Conservation (phyloP, 2,113 vertebrate genomes). For the Scalopus aquaticus region DNA sequence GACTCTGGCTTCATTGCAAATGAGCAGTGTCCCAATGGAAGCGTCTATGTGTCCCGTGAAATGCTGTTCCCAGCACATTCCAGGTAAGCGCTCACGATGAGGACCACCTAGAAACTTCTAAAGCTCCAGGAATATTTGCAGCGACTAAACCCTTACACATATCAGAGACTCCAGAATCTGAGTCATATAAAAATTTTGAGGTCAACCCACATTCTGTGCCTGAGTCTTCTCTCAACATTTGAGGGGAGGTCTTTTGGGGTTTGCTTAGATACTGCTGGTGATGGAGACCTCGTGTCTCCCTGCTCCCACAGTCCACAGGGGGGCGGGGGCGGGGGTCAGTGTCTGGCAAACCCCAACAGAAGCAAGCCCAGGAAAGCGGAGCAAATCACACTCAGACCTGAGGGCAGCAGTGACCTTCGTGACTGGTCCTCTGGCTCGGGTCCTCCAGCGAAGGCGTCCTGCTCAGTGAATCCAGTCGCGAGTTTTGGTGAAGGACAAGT, state of each 20-base stretch:
- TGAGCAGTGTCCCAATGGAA: not conserved
- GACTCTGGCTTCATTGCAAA: not conserved
- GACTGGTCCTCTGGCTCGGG: not conserved
- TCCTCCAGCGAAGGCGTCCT: not conserved
- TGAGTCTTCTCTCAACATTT: not conserved
- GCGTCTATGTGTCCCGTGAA: not conserved
- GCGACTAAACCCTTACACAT: not conserved
- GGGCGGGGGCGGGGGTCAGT: not conserved
- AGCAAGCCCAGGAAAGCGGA: not conserved
- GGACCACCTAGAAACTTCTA: not conserved
- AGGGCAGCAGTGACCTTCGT: not conserved
- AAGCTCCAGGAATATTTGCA: not conserved
- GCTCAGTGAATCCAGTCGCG: rapidly evolving
- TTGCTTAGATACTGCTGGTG: not conserved
- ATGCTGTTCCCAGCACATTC: not conserved
- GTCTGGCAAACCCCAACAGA: not conserved
- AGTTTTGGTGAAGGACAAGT: not conserved
- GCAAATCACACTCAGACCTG: rapidly evolving
- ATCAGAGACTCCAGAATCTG: not conserved
- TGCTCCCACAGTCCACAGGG: not conserved
- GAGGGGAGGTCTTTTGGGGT: not conserved
- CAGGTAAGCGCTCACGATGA: not conserved
- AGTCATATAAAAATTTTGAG: not conserved
- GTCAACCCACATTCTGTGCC: not conserved
- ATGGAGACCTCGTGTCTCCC: not conserved